These are phyloP conservation scores for Chloroceryle amazona DNA, from an alignment of 2,797 vertebrate genomes.

Conservation along the genomic window DNA sequence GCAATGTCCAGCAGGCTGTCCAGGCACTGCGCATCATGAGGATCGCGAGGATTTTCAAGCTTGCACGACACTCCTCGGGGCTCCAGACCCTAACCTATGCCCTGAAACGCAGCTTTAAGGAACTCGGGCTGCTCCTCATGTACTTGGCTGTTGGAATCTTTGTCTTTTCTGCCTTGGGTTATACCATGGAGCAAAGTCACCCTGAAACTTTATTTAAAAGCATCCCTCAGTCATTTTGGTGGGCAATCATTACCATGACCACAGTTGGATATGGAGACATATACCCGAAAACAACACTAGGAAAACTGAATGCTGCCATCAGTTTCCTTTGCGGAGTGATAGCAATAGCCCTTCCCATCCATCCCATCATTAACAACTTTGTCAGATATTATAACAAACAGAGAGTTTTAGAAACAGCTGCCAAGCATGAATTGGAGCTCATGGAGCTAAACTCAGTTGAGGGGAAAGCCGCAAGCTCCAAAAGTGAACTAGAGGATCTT, in stretches of 20 bases:
- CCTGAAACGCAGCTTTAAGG: constrained; percentile 95
- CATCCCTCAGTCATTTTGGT: constrained; percentile 99
- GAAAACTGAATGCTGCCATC: constrained; percentile 95
- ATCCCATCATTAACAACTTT: constrained; percentile 98
- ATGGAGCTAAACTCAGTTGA: constrained; percentile 91
- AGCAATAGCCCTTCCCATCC: constrained; percentile 95
- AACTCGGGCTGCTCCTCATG: constrained; percentile 95
- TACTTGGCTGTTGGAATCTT: constrained; percentile 98
- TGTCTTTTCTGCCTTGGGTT: constrained; percentile 95
- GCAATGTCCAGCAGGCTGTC: constrained; percentile 94
- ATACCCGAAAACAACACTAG: constrained; percentile 96
- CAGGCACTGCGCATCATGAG: constrained; percentile 96
- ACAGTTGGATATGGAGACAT: constrained; percentile 98
- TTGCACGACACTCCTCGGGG: constrained; percentile 95
- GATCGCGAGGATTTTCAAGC: constrained; percentile 94
- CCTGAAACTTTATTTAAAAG: constrained; percentile 96
- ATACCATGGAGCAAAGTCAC: constrained; percentile 97
- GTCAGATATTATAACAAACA: constrained; percentile 97
- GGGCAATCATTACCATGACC: constrained; percentile 99
- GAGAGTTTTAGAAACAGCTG: constrained; percentile 93
- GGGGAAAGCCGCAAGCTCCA: constrained; percentile 65
- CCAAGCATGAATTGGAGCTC: constrained; percentile 94
- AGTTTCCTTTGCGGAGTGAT: constrained; percentile 98
- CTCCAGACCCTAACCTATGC: constrained; percentile 96
- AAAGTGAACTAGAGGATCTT: constrained; percentile 61